phyloP scores from a whole-genome alignment of 2,888 invertebrate genomes.

The Rhingia rostrata region DNA sequence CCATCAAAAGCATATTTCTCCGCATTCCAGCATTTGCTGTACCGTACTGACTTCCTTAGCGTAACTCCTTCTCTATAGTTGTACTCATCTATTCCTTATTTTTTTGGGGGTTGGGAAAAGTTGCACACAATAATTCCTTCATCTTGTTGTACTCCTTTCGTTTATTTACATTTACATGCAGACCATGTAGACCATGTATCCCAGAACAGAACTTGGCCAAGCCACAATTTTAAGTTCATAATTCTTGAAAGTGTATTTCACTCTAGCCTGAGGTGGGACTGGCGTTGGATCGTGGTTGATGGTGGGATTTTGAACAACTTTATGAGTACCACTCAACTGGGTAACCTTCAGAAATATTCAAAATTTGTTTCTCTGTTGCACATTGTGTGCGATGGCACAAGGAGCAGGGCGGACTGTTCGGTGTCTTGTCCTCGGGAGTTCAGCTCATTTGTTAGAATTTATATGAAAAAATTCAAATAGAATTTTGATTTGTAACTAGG shows the following conservation, averaged over 20 bases:
- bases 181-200: conserved; percentile 5
- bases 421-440: neutral
- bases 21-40: conserved; percentile 1
- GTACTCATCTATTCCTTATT: neutral
- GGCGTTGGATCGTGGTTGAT: conserved; percentile 17
- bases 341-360: conserved; percentile 16
- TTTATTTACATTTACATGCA: conserved; percentile 10
- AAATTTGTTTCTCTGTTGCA: conserved; percentile 17
- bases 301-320: conserved; percentile 27
- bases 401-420: neutral
- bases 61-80: neutral
- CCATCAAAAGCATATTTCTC: conserved; percentile 23
- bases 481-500: conserved; percentile 14
- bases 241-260: conserved; percentile 31
- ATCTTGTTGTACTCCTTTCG: neutral
- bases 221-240: conserved; percentile 37
- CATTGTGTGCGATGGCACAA: neutral
- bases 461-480: neutral
- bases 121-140: neutral
- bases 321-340: conserved; percentile 19
- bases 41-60: conserved; percentile 3
- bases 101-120: neutral
- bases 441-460: neutral
- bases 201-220: conserved; percentile 13
- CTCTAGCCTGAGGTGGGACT: neutral